A percentile compares a stretch with the other conserved stretches of the same genome.
Conservation (phyloP, 92 coral and sea anemone species). For the Montipora capitata region DNA sequence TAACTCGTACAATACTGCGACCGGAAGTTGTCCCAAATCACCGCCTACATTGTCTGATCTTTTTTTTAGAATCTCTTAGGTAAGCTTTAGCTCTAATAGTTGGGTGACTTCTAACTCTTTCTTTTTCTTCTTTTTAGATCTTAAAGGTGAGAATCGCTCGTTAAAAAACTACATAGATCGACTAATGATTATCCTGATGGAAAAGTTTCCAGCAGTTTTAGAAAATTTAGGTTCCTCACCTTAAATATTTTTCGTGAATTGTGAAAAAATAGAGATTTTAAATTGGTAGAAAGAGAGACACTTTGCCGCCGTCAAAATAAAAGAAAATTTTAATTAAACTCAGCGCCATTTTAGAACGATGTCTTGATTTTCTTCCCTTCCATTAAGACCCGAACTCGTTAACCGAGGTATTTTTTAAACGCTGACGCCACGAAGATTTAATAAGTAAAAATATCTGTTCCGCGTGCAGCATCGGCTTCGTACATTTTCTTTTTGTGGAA, state of each 20-base stretch:
- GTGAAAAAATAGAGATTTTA: not conserved
- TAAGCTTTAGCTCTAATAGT: no score
- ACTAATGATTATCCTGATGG: conserved; percentile 89
- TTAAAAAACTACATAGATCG: conserved; percentile 90
- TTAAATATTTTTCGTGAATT: not conserved
- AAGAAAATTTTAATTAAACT: not conserved
- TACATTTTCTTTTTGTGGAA: no score
- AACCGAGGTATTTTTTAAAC: no score
- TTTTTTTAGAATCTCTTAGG: not conserved
- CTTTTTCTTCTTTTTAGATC: conserved; percentile 63
- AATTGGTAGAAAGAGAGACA: not conserved
- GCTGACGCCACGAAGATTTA: no score
- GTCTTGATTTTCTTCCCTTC: not conserved
- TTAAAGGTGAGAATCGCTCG: conserved; percentile 88
- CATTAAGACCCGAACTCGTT: no score
- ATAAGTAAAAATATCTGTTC: no score
- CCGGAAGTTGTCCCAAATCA: no score
- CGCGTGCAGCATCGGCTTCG: no score
- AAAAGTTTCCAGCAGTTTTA: conserved; percentile 90
- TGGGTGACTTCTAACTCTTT: not conserved
- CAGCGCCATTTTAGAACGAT: not conserved
- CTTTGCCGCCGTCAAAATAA: not conserved
- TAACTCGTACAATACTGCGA: no score
- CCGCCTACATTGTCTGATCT: no score
- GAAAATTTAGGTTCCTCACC: conserved; percentile 63